Conservation (phyloP, 1,140 invertebrate genomes). For the Solenopsis invicta region DNA sequence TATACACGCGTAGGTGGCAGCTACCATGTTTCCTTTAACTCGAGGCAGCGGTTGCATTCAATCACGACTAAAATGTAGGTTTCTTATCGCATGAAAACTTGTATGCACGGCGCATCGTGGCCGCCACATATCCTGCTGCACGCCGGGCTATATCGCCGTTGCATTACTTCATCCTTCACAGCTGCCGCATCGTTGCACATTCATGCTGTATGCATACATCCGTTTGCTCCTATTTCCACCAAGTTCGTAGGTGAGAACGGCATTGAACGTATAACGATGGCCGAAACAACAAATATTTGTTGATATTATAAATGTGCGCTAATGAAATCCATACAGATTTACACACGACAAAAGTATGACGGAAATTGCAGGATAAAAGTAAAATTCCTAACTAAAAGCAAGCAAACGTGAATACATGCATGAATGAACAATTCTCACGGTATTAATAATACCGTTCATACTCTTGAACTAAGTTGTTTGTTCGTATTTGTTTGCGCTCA, state of each 20-base stretch:
- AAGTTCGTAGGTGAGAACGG: constrained; percentile 29
- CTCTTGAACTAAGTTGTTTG: neutral
- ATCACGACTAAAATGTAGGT: constrained; percentile 70
- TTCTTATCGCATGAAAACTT: constrained; percentile 66
- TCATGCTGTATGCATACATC: constrained; percentile 43
- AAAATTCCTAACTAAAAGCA: neutral
- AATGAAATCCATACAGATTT: constrained; percentile 21
- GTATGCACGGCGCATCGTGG: constrained; percentile 61
- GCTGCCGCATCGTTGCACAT: constrained; percentile 21
- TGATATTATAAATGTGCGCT: neutral
- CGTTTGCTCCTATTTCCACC: constrained; percentile 36
- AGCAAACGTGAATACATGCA: neutral
- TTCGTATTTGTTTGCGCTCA: neutral
- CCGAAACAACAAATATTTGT: neutral
- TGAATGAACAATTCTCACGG: neutral
- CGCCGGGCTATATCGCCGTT: constrained; percentile 59
- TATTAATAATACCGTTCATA: neutral
- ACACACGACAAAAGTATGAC: neutral
- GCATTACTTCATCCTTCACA: constrained; percentile 66
- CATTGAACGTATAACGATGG: constrained; percentile 4
- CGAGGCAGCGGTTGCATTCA: constrained; percentile 71
- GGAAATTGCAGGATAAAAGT: neutral
- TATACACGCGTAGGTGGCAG: neutral
- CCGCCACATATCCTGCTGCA: constrained; percentile 40
- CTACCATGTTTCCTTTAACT: constrained; percentile 59